These are phyloP conservation scores for Siniperca scherzeri DNA, from an alignment of 2,797 vertebrate species.

Conservation along the genomic window DNA sequence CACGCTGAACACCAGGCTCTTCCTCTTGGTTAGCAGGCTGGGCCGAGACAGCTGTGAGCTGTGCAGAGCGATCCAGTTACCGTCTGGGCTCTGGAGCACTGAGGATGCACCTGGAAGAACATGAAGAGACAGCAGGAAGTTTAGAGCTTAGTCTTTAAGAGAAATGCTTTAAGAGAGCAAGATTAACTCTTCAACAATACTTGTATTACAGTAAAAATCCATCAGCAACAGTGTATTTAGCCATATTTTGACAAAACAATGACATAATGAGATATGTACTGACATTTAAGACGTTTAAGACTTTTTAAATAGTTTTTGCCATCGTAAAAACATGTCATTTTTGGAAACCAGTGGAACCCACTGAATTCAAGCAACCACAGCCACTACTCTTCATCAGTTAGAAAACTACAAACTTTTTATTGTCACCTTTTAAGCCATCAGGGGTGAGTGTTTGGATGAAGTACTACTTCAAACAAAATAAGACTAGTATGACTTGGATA, in stretches of 20 bases:
- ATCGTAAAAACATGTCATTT: neutral
- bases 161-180: neutral
- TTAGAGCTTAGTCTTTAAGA: neutral
- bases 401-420: neutral
- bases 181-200: neutral
- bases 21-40: slow-evolving; percentile 92
- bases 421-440: neutral
- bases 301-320: neutral
- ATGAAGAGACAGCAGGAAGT: slow-evolving; percentile 9
- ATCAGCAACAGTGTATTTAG: neutral
- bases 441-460: neutral
- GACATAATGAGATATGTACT: neutral
- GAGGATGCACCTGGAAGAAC: slow-evolving; percentile 85
- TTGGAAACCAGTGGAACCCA: neutral
- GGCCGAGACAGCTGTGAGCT: slow-evolving; percentile 87
- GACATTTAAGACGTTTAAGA: neutral
- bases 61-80: slow-evolving; percentile 96
- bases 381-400: neutral
- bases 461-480: neutral
- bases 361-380: neutral
- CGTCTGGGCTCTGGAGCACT: slow-evolving; percentile 93
- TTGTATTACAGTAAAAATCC: neutral
- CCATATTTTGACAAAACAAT: neutral
- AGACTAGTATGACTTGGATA: neutral
- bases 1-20: slow-evolving; percentile 91